phyloP scores from a whole-genome alignment of 2,797 vertebrate species.

The Enoplosus armatus region DNA sequence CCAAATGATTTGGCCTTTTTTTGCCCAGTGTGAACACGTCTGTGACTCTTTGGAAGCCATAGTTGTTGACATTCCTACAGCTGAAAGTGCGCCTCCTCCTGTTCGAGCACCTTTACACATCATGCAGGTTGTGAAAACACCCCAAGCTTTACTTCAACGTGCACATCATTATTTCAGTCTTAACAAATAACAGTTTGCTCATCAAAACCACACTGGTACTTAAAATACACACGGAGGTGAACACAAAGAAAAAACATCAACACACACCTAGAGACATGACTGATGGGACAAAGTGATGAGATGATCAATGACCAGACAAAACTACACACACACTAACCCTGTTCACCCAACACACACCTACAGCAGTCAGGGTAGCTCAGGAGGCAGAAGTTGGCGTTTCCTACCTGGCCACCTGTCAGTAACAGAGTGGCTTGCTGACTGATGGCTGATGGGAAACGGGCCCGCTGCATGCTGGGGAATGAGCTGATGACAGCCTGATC shows the following conservation, averaged over 20 bases:
- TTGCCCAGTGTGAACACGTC: too few species aligned
- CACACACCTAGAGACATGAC: constrained; percentile 1
- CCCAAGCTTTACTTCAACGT: neutral
- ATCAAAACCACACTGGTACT: neutral
- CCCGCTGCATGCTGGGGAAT: constrained; percentile 31
- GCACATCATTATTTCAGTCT: neutral
- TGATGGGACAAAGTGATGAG: constrained; percentile 30
- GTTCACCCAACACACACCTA: constrained; percentile 16
- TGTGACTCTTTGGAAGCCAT: neutral
- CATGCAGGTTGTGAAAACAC: neutral
- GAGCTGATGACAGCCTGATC: constrained; percentile 46
- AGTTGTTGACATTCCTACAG: neutral
- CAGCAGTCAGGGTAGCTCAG: constrained; percentile 21
- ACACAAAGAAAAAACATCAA: constrained; percentile 4
- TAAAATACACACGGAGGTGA: neutral
- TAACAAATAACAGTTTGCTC: neutral
- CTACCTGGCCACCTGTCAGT: constrained; percentile 27
- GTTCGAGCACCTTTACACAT: neutral
- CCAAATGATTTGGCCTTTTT: neutral
- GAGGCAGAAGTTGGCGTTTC: constrained; percentile 15
- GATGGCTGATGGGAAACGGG: constrained; percentile 41
- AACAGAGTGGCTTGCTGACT: constrained; percentile 43
- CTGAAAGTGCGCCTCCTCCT: neutral
- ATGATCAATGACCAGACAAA: constrained; percentile 6
- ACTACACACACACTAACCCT: neutral